These are phyloP conservation scores for Megathymus violae DNA, from an alignment of 1,140 invertebrate genomes.

Conservation along the genomic window DNA sequence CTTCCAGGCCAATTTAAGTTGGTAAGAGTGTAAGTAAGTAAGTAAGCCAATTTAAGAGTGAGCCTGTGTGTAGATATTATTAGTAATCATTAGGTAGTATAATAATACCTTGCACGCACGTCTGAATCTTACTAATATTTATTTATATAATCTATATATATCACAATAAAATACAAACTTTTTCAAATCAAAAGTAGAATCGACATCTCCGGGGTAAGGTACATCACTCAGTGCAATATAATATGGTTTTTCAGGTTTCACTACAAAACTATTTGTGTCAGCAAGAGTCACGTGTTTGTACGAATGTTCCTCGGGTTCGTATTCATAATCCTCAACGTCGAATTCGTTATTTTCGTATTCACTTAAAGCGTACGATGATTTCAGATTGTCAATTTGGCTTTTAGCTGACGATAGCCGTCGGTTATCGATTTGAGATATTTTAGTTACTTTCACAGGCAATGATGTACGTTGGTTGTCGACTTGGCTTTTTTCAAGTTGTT, in stretches of 20 bases:
- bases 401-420: conserved; percentile 15
- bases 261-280: conserved; percentile 41
- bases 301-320: conserved; percentile 50
- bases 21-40: too few relatives aligned
- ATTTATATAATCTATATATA: too few relatives aligned
- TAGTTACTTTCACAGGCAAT: neutral
- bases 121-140: too few relatives aligned
- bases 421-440: conserved; percentile 13
- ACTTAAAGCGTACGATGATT: conserved; percentile 22
- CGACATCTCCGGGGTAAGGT: conserved; percentile 63
- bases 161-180: conserved; percentile 54
- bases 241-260: conserved; percentile 54
- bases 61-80: too few relatives aligned
- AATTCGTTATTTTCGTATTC: conserved; percentile 60
- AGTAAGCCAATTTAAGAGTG: too few relatives aligned
- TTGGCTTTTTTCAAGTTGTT: conserved; percentile 48
- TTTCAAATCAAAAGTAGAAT: conserved; percentile 68
- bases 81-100: too few relatives aligned
- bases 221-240: conserved; percentile 69
- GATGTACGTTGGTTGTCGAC: conserved; percentile 5
- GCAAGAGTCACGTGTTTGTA: conserved; percentile 48
- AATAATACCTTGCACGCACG: too few relatives aligned
- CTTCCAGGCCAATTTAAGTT: too few relatives aligned
- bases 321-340: conserved; percentile 61
- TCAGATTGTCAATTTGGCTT: conserved; percentile 32